Conservation (phyloP, 1,140 invertebrate species). For the Dufourea novaeangliae region DNA sequence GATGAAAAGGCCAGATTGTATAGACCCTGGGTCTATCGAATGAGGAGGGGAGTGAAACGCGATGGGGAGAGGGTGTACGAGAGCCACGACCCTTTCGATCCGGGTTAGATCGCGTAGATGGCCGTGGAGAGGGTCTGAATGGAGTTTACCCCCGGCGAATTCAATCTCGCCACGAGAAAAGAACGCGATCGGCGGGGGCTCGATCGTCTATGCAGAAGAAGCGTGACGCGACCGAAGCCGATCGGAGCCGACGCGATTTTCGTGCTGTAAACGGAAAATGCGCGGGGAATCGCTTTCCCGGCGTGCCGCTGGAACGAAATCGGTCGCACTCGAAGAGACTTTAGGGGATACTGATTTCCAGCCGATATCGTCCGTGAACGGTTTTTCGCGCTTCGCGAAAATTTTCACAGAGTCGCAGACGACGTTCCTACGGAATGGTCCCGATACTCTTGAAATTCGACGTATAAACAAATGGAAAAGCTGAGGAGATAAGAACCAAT, state of each 20-base stretch:
- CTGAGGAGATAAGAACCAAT: no score
- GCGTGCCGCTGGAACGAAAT: slow-evolving; percentile 6
- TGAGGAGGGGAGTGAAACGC: not conserved
- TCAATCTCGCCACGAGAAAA: slow-evolving; percentile 59
- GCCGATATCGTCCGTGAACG: not conserved
- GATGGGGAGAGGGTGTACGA: not conserved
- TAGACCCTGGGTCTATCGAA: not conserved
- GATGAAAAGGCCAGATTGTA: not conserved
- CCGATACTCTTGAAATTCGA: not conserved
- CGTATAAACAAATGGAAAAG: no score
- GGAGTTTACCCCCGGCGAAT: slow-evolving; percentile 57
- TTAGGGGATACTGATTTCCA: not conserved
- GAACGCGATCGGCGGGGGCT: slow-evolving; percentile 46
- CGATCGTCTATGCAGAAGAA: slow-evolving; percentile 53
- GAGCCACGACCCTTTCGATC: slow-evolving; percentile 21
- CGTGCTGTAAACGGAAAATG: slow-evolving; percentile 22
- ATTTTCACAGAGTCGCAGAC: not conserved
- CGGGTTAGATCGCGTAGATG: slow-evolving; percentile 14
- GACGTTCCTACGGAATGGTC: not conserved
- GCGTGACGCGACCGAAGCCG: not conserved
- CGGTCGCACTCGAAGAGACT: not conserved
- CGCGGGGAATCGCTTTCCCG: slow-evolving; percentile 41
- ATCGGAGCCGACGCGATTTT: slow-evolving; percentile 5
- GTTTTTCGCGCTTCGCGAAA: slow-evolving; percentile 8
- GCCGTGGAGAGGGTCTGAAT: slow-evolving; percentile 30